Conservation (phyloP, 2,888 invertebrate genomes). For the Acheta domesticus region DNA sequence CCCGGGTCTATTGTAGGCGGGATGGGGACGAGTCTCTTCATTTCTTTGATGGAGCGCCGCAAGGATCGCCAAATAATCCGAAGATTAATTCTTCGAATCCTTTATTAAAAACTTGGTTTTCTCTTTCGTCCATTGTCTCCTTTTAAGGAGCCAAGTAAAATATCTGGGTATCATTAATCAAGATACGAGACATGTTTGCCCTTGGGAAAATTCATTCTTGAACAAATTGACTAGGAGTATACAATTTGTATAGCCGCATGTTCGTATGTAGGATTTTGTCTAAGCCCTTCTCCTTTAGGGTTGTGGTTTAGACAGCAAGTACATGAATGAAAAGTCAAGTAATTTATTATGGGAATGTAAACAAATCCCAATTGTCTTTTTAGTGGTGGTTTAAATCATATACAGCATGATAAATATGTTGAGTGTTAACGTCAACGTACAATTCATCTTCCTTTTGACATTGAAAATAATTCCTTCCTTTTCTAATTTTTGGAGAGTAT, state of each 20-base stretch:
- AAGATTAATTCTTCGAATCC: slow-evolving; percentile 8
- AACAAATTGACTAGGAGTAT: neutral
- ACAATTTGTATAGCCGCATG: neutral
- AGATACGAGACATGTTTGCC: neutral
- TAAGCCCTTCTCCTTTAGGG: too few relatives aligned
- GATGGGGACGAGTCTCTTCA: neutral
- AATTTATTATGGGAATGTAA: too few relatives aligned
- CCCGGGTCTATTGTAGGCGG: neutral
- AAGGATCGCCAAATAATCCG: neutral
- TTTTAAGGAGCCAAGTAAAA: neutral
- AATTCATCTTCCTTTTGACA: too few relatives aligned
- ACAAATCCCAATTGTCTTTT: too few relatives aligned
- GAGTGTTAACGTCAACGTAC: too few relatives aligned
- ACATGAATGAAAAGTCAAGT: too few relatives aligned
- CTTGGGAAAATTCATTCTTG: neutral
- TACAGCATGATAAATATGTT: too few relatives aligned
- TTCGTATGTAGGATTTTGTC: too few relatives aligned
- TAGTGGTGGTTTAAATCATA: too few relatives aligned
- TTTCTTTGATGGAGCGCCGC: neutral
- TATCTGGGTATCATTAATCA: neutral
- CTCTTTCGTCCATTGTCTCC: neutral
- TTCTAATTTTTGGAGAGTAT: too few relatives aligned
- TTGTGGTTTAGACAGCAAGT: too few relatives aligned
- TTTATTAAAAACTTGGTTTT: neutral
- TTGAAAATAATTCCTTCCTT: too few relatives aligned